Conservation (phyloP, 2,888 invertebrate species). For the Eilema depressum region DNA sequence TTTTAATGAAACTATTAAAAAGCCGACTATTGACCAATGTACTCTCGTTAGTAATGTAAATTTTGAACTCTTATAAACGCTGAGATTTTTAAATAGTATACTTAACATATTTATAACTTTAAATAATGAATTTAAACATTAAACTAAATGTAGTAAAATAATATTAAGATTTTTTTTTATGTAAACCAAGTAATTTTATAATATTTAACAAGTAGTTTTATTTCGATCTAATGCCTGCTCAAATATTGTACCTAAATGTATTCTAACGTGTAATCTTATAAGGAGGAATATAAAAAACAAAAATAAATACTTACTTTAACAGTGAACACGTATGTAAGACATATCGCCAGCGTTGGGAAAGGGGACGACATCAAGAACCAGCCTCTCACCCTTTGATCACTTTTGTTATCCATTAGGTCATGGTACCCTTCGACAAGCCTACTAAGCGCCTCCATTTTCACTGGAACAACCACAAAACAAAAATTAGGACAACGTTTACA, state of each 20-base stretch:
- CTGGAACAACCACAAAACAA: constrained; percentile 70
- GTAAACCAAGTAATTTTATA: no score
- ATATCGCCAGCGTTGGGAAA: constrained; percentile 91
- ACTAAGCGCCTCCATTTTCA: constrained; percentile 88
- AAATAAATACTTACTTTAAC: constrained; percentile 87
- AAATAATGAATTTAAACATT: no score
- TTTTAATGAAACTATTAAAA: no score
- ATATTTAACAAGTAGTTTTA: not conserved
- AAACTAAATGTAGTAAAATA: no score
- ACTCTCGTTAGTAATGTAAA: no score
- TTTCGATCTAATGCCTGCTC: not conserved
- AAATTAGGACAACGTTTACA: constrained; percentile 9
- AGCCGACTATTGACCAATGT: no score
- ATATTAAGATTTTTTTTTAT: no score
- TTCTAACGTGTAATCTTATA: not conserved
- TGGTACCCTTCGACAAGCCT: constrained; percentile 89
- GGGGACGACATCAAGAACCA: constrained; percentile 95
- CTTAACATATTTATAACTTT: no score
- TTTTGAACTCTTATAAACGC: no score
- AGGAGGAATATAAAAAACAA: not conserved
- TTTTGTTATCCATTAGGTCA: constrained; percentile 94
- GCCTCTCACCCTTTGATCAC: constrained; percentile 92
- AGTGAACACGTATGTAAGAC: constrained; percentile 91
- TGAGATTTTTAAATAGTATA: no score
- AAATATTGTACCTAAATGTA: not conserved